Evolutionary conservation across 2,888 invertebrate genomes (phyloP), one percentile per base, ranked within the genome.

Genomic region (Cheilosia vernalis): DNA sequence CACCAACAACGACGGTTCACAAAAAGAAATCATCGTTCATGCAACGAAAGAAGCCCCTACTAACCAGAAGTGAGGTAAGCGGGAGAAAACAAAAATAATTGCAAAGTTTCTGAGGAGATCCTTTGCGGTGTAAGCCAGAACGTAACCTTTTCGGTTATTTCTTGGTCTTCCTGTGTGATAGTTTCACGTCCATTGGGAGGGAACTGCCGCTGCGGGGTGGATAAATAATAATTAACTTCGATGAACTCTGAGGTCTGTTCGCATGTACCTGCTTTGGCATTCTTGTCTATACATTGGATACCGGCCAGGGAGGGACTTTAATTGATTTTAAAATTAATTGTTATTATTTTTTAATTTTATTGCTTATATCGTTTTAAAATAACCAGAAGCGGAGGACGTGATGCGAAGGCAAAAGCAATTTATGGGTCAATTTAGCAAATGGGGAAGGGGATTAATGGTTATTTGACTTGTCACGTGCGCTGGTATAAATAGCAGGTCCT

Each of bases 51-150:
- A 92, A 91, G 88, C 91, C 91, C 76, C 89, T 88, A 88, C 90
- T 88, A 87, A 92, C 89, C 88, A 92, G 89, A 91, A 92, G 91
- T 92, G 92, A 89, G 92, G 92, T 89, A 92, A 94, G 90, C 9
- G 17, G 44, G 5, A 6, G 0, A 37, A 40, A 27, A 21, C 10
- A 33, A 44, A 77, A 77, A 60, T 73, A 78, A 83, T 83, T 83
- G 58, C 63, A 33, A 55, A 69, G 61, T 63, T 74, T 42, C 58
- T 40, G 47, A 49, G 40, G 60, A 77, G 56, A 56, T 73, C 73
- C 63, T 19, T 79, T 58, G 53, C 19, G 74, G 55, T 76, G 19
- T 76, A 33, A 47, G 51, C 53, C n/a, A 42, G 42, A 19, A 40
- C 15, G 21, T 47, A 30, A 49, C 21, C 58, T 17, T 40, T 58